A percentile compares a stretch with the other conserved stretches of the same genome.
These are phyloP conservation scores for Cotesia vestalis DNA, from an alignment of 1,140 invertebrate genomes.

Conservation along the genomic window DNA sequence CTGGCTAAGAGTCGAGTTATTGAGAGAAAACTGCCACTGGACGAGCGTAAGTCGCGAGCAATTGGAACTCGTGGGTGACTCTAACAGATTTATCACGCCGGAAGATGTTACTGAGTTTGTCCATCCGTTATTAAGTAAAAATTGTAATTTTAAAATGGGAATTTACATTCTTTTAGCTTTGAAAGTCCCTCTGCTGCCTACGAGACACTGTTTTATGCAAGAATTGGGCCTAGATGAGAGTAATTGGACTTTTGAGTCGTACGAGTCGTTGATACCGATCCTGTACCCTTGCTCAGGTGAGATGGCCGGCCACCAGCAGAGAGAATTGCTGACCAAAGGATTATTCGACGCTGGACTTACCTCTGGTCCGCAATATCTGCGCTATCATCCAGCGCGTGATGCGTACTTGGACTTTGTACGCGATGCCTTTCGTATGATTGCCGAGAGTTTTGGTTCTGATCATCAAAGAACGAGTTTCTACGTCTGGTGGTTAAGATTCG, in stretches of 20 bases:
- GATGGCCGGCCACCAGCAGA: constrained; percentile 50
- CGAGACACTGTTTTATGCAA: constrained; percentile 57
- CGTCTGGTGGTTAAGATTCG: constrained; percentile 71
- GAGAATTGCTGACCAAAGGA: constrained; percentile 59
- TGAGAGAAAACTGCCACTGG: constrained; percentile 72
- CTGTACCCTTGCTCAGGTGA: constrained; percentile 59
- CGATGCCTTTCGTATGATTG: constrained; percentile 53
- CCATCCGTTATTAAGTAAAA: constrained; percentile 69
- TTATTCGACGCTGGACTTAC: constrained; percentile 62
- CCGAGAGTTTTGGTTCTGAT: constrained; percentile 46
- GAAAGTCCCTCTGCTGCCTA: constrained; percentile 71
- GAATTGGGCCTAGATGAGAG: constrained; percentile 63
- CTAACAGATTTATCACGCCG: constrained; percentile 70
- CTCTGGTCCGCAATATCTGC: constrained; percentile 70
- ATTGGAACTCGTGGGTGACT: constrained; percentile 64
- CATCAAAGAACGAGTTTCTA: constrained; percentile 62
- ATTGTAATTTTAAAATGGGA: constrained; percentile 67
- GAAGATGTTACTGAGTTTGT: constrained; percentile 73
- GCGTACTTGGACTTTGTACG: constrained; percentile 68
- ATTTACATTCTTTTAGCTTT: constrained; percentile 67
- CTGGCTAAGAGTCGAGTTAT: constrained; percentile 73
- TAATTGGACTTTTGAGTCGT: constrained; percentile 66
- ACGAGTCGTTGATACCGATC: constrained; percentile 66
- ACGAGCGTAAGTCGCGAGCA: constrained; percentile 62
- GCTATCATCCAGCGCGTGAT: constrained; percentile 69